Evolutionary conservation across 2,888 invertebrate species (phyloP).

Genomic region (Apodemia arnacis): DNA sequence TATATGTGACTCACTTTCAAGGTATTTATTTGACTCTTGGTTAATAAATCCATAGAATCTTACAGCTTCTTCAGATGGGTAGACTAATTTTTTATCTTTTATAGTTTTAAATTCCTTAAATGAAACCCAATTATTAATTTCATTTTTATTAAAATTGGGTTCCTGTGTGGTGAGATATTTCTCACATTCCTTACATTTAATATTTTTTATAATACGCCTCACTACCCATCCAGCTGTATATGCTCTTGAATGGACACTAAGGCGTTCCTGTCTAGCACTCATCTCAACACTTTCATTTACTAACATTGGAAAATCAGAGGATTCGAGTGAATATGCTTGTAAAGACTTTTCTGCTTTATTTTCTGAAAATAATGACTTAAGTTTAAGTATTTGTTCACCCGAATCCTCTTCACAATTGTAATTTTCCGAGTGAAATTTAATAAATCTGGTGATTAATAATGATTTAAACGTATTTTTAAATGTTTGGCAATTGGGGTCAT

Average conservation of each 20-base stretch:
- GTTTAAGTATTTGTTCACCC: conserved; percentile 38
- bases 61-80: conserved; percentile 71
- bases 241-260: conserved; percentile 78
- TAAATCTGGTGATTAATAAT: conserved; percentile 77
- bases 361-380: neutral
- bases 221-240: conserved; percentile 79
- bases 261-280: conserved; percentile 51
- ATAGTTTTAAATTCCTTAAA: conserved; percentile 59
- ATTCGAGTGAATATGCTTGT: conserved; percentile 41
- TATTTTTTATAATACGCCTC: conserved; percentile 61
- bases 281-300: neutral
- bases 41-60: conserved; percentile 62
- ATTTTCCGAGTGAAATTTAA: conserved; percentile 64
- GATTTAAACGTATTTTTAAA: conserved; percentile 80
- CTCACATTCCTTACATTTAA: conserved; percentile 48
- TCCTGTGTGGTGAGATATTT: conserved; percentile 16
- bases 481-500: conserved; percentile 75
- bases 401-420: conserved; percentile 78
- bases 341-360: neutral
- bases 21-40: conserved; percentile 73
- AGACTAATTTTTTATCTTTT: conserved; percentile 59
- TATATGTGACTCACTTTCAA: conserved; percentile 47
- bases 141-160: neutral
- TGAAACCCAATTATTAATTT: conserved; percentile 60
- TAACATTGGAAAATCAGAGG: neutral